Conservation (phyloP, 2,797 vertebrate species). For the Chrosomus eos region DNA sequence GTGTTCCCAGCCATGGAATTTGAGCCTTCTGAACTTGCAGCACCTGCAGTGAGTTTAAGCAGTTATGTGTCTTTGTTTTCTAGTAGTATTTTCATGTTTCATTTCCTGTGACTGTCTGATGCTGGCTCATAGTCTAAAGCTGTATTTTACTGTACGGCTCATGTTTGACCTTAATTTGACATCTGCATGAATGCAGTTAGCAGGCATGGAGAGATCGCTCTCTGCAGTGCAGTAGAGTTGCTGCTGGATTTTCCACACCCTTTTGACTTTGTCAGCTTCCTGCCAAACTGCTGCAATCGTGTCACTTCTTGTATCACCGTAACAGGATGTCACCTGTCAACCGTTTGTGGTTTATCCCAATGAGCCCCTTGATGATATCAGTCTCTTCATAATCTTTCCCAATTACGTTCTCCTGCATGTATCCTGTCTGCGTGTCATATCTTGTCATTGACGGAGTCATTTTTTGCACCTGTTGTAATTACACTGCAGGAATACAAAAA, state of each 20-base stretch:
- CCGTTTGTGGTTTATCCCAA: neutral
- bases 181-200: constrained; percentile 24
- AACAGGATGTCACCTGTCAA: constrained; percentile 36
- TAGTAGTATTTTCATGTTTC: neutral
- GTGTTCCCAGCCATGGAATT: neutral
- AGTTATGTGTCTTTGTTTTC: neutral
- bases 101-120: neutral
- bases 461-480: constrained; percentile 10
- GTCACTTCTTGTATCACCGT: constrained; percentile 12
- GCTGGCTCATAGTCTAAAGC: neutral
- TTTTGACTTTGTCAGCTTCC: constrained; percentile 15
- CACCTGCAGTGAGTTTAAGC: neutral
- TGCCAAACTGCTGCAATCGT: constrained; percentile 26
- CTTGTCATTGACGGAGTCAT: neutral
- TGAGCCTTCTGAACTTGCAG: neutral
- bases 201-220: neutral
- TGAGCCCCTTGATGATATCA: constrained; percentile 4
- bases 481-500: constrained; percentile 6
- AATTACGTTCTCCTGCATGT: neutral
- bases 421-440: constrained; percentile 20
- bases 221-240: constrained; percentile 31
- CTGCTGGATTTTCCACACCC: constrained; percentile 7
- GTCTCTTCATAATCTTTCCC: neutral
- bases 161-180: constrained; percentile 37
- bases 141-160: neutral